These are phyloP conservation scores for Paedocypris micromegethes DNA, from an alignment of 2,797 vertebrate species.

Conservation along the genomic window DNA sequence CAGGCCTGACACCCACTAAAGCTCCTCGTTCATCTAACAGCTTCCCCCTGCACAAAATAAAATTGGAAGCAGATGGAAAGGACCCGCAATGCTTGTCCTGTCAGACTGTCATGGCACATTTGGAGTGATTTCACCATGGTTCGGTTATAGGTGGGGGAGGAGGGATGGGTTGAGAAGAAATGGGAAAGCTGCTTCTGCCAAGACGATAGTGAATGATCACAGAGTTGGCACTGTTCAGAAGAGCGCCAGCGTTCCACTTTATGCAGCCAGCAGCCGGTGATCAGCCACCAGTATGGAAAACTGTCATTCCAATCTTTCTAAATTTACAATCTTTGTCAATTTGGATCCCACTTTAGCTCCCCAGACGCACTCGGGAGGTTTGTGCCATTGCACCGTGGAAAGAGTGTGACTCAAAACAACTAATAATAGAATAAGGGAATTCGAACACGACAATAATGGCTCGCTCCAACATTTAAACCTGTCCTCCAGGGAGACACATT, in stretches of 20 bases:
- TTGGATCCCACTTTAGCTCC: slow-evolving; percentile 27
- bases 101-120: slow-evolving; percentile 65
- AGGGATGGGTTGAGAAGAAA: slow-evolving; percentile 46
- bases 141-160: slow-evolving; percentile 28
- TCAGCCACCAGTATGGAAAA: slow-evolving; percentile 9
- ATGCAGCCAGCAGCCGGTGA: slow-evolving; percentile 22
- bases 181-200: slow-evolving; percentile 46
- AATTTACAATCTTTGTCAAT: slow-evolving; percentile 16
- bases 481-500: slow-evolving; percentile 27
- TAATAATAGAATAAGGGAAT: slow-evolving; percentile 1
- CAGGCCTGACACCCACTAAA: slow-evolving; percentile 42
- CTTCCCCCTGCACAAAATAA: slow-evolving; percentile 58
- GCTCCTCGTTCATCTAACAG: slow-evolving; percentile 31
- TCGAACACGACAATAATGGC: slow-evolving; percentile 12
- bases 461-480: slow-evolving; percentile 17
- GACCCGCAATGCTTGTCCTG: slow-evolving; percentile 60
- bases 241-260: slow-evolving; percentile 22
- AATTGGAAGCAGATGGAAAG: slow-evolving; percentile 78
- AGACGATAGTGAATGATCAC: slow-evolving; percentile 51
- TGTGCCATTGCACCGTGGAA: slow-evolving; percentile 17
- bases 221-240: slow-evolving; percentile 47
- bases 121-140: slow-evolving; percentile 64
- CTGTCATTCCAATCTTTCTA: slow-evolving; percentile 9
- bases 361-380: slow-evolving; percentile 12
- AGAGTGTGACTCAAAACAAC: slow-evolving; percentile 7